phyloP scores from a whole-genome alignment of 1,140 invertebrate genomes.

The Steinernema feltiae region DNA sequence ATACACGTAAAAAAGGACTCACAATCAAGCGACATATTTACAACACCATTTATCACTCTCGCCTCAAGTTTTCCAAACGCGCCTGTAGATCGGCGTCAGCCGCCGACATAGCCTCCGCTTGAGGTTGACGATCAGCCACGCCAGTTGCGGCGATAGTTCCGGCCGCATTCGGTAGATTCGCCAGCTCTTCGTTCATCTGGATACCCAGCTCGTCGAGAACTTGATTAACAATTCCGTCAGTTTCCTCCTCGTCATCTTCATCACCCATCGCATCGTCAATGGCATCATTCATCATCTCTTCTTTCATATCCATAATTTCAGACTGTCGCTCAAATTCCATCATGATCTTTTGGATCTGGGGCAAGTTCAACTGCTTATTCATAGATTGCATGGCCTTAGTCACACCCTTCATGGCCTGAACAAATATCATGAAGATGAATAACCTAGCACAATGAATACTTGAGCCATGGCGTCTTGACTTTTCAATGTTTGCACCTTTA shows the following conservation, averaged over 20 bases:
- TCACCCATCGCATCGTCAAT: constrained; percentile 99
- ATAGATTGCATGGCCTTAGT: constrained; percentile 96
- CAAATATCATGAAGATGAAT: constrained; percentile 17
- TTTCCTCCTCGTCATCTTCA: constrained; percentile 96
- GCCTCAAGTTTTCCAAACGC: background rate
- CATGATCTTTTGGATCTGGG: constrained; percentile 97
- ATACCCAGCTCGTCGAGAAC: constrained; percentile 93
- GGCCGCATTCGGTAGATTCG: constrained; percentile 73
- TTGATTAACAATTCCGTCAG: constrained; percentile 59
- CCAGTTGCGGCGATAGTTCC: constrained; percentile 61
- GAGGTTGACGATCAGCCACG: background rate
- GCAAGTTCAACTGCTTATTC: constrained; percentile 91
- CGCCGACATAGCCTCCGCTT: background rate
- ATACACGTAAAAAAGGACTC: background rate
- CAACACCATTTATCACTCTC: background rate
- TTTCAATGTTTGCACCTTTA: constrained; percentile 95
- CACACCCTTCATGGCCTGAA: constrained; percentile 90
- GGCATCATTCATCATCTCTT: constrained; percentile 99
- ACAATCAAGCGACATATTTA: background rate
- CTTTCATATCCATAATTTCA: constrained; percentile 99
- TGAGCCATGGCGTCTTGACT: constrained; percentile 99
- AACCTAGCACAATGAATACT: constrained; percentile 34
- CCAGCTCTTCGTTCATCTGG: constrained; percentile 80
- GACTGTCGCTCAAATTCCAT: constrained; percentile 99
- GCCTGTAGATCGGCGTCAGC: background rate